A percentile compares a stretch with the other conserved stretches of the same genome.
phyloP scores from a whole-genome alignment of 2,797 vertebrate species.

The Mus minutoides region DNA sequence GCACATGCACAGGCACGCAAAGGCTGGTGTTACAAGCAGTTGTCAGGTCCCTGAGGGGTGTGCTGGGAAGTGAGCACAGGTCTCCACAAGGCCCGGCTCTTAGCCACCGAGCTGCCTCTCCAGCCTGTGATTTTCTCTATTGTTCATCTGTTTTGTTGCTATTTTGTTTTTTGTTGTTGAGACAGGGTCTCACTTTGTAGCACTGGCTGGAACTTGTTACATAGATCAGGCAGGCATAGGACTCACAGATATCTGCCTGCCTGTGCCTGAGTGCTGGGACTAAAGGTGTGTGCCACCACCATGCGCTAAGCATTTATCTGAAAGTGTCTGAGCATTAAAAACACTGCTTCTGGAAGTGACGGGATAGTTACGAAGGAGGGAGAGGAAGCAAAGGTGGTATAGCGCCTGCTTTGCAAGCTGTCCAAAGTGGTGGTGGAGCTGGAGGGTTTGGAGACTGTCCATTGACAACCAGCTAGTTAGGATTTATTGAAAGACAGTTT shows the following conservation, averaged over 20 bases:
- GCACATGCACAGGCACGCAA: too few relatives aligned
- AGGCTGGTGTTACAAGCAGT: background rate
- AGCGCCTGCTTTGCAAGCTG: conserved; percentile 10
- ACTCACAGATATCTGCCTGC: background rate
- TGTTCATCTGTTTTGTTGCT: background rate
- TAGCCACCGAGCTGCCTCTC: background rate
- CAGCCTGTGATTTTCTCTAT: background rate
- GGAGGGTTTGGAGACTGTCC: background rate
- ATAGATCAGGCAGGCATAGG: background rate
- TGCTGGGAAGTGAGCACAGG: background rate
- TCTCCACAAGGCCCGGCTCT: background rate
- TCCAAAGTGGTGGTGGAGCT: background rate
- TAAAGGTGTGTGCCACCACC: background rate
- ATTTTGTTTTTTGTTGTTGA: background rate
- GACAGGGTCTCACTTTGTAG: background rate
- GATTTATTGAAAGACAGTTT: background rate
- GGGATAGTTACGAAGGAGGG: background rate
- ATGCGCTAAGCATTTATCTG: background rate
- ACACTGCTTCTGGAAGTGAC: background rate
- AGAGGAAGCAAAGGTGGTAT: background rate
- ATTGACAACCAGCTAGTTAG: background rate
- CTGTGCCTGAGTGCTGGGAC: background rate
- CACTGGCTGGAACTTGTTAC: background rate
- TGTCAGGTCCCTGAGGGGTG: background rate
- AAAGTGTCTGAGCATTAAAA: background rate